These are phyloP conservation scores for Emydocephalus ijimae DNA, from an alignment of 2,113 vertebrate genomes.

Conservation along the genomic window DNA sequence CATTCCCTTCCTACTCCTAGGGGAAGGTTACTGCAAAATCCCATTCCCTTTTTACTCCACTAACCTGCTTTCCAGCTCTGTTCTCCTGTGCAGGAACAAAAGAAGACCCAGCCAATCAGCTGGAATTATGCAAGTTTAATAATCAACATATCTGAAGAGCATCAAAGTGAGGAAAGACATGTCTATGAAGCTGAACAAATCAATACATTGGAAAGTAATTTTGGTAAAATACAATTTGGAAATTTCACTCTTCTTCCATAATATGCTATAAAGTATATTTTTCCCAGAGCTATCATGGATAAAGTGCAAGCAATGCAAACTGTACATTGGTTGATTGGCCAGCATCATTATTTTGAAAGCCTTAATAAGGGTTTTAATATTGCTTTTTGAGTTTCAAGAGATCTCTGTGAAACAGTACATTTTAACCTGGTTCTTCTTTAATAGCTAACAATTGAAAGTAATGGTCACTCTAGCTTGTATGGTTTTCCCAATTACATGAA, in stretches of 20 bases:
- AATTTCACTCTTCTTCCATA: neutral
- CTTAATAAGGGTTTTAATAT: neutral
- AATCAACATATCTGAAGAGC: neutral
- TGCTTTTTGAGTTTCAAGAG: neutral
- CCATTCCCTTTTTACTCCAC: too few species aligned
- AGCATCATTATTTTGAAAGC: neutral
- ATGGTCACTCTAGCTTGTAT: neutral
- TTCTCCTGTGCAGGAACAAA: too few species aligned
- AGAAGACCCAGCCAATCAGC: too few species aligned
- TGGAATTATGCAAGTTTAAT: neutral
- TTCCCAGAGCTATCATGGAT: neutral
- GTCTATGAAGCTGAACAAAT: neutral
- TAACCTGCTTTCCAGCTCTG: too few species aligned
- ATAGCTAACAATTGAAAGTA: slow-evolving; percentile 11
- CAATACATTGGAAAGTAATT: neutral
- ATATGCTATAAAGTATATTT: neutral
- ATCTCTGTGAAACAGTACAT: neutral
- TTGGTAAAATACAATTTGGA: neutral
- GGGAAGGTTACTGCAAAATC: too few species aligned
- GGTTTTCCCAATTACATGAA: slow-evolving; percentile 5
- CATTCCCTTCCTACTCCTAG: too few species aligned
- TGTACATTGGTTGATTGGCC: neutral
- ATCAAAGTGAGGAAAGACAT: neutral
- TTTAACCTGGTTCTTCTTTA: neutral
- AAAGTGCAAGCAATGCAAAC: neutral